Percentiles rank a stretch among this genome's conserved stretches.
phyloP scores from a whole-genome alignment of 2,113 vertebrate species.

The Planiliza haematocheilus region DNA sequence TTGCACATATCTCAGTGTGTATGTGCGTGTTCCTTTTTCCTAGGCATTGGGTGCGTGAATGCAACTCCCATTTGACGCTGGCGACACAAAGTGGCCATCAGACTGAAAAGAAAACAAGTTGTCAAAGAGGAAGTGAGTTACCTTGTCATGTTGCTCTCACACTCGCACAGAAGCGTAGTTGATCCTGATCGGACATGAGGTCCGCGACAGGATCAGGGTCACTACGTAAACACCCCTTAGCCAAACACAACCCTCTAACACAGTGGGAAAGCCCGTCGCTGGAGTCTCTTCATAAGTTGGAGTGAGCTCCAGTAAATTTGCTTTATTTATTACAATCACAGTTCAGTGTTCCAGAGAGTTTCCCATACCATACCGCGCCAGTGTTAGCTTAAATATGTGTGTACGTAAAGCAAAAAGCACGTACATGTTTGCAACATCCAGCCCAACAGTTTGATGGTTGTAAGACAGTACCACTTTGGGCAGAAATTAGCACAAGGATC shows the following conservation, averaged over 20 bases:
- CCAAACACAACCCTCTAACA: constrained; percentile 69
- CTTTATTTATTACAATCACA: constrained; percentile 10
- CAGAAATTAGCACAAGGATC: background rate
- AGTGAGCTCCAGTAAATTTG: constrained; percentile 19
- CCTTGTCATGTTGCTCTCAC: constrained; percentile 62
- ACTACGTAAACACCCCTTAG: constrained; percentile 71
- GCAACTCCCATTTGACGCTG: constrained; percentile 30
- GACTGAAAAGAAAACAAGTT: constrained; percentile 81
- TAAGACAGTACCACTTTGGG: background rate
- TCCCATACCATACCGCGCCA: constrained; percentile 16
- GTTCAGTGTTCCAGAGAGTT: constrained; percentile 14
- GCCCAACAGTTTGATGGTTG: background rate
- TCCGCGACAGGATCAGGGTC: constrained; percentile 56
- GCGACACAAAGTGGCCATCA: constrained; percentile 77
- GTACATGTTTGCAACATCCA: background rate
- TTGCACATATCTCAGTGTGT: background rate
- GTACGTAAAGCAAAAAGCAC: background rate
- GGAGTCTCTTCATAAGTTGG: constrained; percentile 34
- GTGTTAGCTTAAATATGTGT: background rate
- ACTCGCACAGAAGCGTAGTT: constrained; percentile 54
- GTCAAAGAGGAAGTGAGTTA: constrained; percentile 77
- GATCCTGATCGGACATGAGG: constrained; percentile 78
- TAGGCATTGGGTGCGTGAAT: constrained; percentile 29
- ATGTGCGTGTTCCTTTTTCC: constrained; percentile 2
- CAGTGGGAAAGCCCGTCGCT: constrained; percentile 62